Percentiles rank a stretch among this genome's conserved stretches.
Evolutionary conservation across 2,888 invertebrate species (phyloP).

Genomic region (Hydraecia micacea): DNA sequence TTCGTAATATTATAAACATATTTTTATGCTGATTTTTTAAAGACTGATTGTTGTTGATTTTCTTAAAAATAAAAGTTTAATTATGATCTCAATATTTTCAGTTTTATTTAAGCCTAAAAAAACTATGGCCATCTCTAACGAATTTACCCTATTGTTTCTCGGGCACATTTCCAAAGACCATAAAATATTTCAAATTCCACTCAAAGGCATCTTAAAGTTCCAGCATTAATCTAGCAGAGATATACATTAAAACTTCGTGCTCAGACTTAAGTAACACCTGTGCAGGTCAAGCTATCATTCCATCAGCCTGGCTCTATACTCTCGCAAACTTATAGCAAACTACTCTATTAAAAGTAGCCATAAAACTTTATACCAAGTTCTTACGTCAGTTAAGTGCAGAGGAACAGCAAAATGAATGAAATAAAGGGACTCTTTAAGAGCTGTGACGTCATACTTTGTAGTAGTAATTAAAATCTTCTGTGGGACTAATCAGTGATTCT

Average conservation of each 20-base stretch:
- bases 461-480: constrained; percentile 37
- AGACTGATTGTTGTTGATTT: too few species aligned
- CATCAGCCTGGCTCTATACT: constrained; percentile 17
- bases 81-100: too few species aligned
- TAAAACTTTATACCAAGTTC: constrained; percentile 46
- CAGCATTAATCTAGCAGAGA: constrained; percentile 6
- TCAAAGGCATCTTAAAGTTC: not conserved
- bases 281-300: constrained; percentile 42
- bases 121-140: too few species aligned
- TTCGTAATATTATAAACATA: too few species aligned
- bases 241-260: constrained; percentile 32
- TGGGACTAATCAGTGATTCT: constrained; percentile 38
- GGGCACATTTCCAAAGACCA: not conserved
- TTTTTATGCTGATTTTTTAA: too few species aligned
- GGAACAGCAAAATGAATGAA: constrained; percentile 31
- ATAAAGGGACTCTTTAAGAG: constrained; percentile 27
- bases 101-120: too few species aligned
- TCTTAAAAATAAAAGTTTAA: too few species aligned
- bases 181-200: not conserved
- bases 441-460: constrained; percentile 37
- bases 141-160: too few species aligned
- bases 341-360: constrained; percentile 38
- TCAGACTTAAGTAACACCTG: constrained; percentile 38
- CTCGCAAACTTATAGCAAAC: constrained; percentile 30
- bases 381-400: constrained; percentile 43